Evolutionary conservation across 2,797 vertebrate species (phyloP).

Genomic region (Pangasius macronema): DNA sequence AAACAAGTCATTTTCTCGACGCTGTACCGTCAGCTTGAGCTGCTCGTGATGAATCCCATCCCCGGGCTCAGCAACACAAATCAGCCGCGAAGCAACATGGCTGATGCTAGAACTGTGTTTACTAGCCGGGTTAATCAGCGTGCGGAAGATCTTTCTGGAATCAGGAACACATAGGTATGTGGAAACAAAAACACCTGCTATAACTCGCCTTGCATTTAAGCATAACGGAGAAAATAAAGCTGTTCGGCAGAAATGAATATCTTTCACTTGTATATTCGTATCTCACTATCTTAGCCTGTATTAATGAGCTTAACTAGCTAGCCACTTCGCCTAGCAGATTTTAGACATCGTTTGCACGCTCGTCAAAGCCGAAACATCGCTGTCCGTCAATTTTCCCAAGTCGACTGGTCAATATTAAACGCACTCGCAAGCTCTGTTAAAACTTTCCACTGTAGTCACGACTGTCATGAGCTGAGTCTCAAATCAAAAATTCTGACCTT

Average conservation of each 20-base stretch:
- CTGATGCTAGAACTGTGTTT: background rate
- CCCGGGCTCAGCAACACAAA: background rate
- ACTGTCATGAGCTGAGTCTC: background rate
- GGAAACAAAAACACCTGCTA: background rate
- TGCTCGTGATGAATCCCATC: background rate
- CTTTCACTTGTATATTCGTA: background rate
- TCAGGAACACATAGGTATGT: background rate
- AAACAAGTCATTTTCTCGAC: background rate
- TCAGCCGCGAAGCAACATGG: background rate
- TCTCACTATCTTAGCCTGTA: background rate
- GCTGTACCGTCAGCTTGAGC: background rate
- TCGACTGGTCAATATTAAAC: background rate
- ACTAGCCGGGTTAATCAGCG: background rate
- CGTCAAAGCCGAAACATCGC: background rate
- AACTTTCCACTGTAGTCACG: background rate
- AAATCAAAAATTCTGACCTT: background rate
- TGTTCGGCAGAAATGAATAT: background rate
- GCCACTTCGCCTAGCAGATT: background rate
- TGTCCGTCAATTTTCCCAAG: background rate
- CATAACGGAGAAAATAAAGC: background rate
- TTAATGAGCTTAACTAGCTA: background rate
- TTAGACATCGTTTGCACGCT: background rate
- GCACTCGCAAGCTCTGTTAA: background rate
- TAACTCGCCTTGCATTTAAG: background rate
- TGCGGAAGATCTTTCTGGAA: background rate